Percentiles rank a stretch among this genome's conserved stretches.
phyloP scores from a whole-genome alignment of 2,888 invertebrate species.

The Gastrophysa polygoni region DNA sequence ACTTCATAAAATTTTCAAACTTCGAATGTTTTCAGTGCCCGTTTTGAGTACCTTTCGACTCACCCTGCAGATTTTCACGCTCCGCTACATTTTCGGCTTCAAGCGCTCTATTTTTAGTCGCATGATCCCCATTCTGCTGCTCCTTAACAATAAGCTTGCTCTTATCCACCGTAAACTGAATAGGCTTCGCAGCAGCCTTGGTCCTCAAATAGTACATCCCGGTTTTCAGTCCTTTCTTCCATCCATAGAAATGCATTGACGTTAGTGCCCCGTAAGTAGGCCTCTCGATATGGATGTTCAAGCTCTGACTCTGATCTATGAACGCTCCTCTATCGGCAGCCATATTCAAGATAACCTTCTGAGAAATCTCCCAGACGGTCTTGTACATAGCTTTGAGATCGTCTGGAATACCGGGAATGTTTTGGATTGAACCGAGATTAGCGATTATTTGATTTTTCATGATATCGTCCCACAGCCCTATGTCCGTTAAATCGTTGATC shows the following conservation, averaged over 20 bases:
- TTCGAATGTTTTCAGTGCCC: background rate
- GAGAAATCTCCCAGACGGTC: slow-evolving; percentile 97
- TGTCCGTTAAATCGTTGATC: slow-evolving; percentile 88
- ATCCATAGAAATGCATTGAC: slow-evolving; percentile 98
- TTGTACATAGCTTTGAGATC: slow-evolving; percentile 88
- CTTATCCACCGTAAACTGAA: slow-evolving; percentile 98
- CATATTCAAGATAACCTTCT: slow-evolving; percentile 92
- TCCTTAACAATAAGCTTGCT: slow-evolving; percentile 55
- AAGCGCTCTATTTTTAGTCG: background rate
- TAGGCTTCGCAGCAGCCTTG: slow-evolving; percentile 94
- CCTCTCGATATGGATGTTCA: slow-evolving; percentile 96
- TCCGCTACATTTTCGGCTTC: background rate
- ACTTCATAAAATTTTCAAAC: background rate
- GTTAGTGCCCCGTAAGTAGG: slow-evolving; percentile 93
- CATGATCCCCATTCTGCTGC: slow-evolving; percentile 1
- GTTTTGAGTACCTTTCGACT: too few species aligned
- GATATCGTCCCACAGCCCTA: slow-evolving; percentile 90
- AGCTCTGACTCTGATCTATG: slow-evolving; percentile 98
- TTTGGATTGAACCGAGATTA: slow-evolving; percentile 91
- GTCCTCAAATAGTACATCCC: slow-evolving; percentile 99
- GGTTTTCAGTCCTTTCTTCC: slow-evolving; percentile 96
- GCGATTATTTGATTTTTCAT: slow-evolving; percentile 95
- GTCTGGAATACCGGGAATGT: slow-evolving; percentile 82
- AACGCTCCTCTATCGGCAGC: slow-evolving; percentile 97
- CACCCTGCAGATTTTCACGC: background rate